Percentiles rank a stretch among this genome's conserved stretches.
Conservation (phyloP, 2,888 invertebrate species). For the Rhimphoctona megacephalus region DNA sequence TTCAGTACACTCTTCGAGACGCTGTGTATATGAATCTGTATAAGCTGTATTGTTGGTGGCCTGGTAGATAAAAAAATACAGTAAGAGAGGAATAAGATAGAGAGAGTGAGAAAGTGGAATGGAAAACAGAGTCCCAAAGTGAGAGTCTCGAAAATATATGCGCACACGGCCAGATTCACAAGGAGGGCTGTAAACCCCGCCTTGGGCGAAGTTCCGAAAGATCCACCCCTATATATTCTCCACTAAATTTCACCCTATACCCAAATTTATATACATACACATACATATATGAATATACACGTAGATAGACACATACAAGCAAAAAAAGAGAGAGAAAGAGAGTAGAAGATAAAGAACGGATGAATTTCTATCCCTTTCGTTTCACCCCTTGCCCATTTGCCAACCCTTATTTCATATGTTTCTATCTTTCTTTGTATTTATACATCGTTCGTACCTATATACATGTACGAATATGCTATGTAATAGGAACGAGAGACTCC, state of each 20-base stretch:
- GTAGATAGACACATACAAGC: constrained; percentile 25
- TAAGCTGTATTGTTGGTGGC: constrained; percentile 70
- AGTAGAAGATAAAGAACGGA: constrained; percentile 40
- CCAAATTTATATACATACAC: constrained; percentile 8
- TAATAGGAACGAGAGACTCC: constrained; percentile 24
- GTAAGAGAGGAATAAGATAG: constrained; percentile 23
- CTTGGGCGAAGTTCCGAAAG: constrained; percentile 81
- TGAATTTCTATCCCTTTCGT: constrained; percentile 56
- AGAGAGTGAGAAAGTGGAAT: constrained; percentile 53
- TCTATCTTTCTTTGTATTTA: constrained; percentile 30
- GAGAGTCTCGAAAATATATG: constrained; percentile 81
- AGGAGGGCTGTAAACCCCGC: constrained; percentile 84
- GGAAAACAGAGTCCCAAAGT: constrained; percentile 58
- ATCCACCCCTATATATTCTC: constrained; percentile 70
- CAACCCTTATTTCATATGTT: constrained; percentile 46
- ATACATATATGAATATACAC: constrained; percentile 19
- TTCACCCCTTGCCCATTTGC: constrained; percentile 43
- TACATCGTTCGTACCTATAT: neutral
- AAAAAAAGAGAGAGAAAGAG: constrained; percentile 26
- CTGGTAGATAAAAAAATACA: constrained; percentile 73
- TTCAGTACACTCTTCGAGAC: neutral
- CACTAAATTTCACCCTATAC: constrained; percentile 73
- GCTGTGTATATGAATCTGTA: constrained; percentile 36
- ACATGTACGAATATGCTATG: constrained; percentile 16
- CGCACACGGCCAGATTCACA: constrained; percentile 85